Conservation (phyloP, 2,888 invertebrate genomes). For the Sphecodes monilicornis region DNA sequence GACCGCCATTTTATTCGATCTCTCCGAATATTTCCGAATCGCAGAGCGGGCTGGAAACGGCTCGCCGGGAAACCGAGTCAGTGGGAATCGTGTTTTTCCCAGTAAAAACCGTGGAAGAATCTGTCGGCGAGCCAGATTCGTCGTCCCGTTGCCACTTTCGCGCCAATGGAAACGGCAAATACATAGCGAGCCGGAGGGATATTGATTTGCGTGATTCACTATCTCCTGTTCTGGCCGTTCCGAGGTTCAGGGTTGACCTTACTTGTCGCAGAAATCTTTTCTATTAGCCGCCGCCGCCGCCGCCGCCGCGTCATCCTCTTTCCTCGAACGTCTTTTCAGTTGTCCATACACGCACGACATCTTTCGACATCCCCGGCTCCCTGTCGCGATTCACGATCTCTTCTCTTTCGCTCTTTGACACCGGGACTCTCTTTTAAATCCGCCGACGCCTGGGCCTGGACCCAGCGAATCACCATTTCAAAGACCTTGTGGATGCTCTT, state of each 20-base stretch:
- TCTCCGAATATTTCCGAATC: not conserved
- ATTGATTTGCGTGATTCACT: constrained; percentile 74
- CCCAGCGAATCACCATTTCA: not conserved
- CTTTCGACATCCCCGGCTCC: not conserved
- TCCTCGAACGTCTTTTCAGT: not conserved
- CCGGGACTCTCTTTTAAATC: not conserved
- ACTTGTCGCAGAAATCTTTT: constrained; percentile 34
- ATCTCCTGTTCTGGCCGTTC: constrained; percentile 62
- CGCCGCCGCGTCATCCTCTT: constrained; percentile 15
- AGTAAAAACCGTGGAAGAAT: not conserved
- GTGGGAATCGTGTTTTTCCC: not conserved
- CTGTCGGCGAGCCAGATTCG: constrained; percentile 6
- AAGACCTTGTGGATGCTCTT: not conserved
- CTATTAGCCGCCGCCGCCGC: constrained; percentile 28
- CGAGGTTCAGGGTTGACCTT: constrained; percentile 64
- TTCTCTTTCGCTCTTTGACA: not conserved
- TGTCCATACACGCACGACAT: not conserved
- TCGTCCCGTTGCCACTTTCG: constrained; percentile 18
- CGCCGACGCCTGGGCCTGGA: not conserved
- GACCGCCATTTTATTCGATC: not conserved
- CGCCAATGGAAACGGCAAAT: constrained; percentile 54
- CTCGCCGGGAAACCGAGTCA: not conserved
- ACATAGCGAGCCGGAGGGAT: constrained; percentile 59
- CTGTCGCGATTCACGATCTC: not conserved
- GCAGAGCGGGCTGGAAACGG: not conserved